Percentiles rank a stretch among this genome's conserved stretches.
These are phyloP conservation scores for Chelmon rostratus DNA, from an alignment of 2,797 vertebrate species.

Conservation along the genomic window DNA sequence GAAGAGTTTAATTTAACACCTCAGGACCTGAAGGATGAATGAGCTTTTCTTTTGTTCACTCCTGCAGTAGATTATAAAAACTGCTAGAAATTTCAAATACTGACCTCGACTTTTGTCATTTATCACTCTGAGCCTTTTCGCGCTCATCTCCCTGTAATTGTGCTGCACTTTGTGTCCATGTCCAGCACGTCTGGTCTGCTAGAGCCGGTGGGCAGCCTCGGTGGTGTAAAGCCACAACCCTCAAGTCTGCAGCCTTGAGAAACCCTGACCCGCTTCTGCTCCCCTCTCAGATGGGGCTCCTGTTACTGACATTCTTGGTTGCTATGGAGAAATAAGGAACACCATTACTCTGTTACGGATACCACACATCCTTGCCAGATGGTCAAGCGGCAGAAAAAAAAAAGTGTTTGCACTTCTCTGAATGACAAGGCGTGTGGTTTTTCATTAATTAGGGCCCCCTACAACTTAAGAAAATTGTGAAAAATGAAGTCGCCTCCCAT, in stretches of 20 bases:
- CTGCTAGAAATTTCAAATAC: slow-evolving; percentile 21
- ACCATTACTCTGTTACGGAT: slow-evolving; percentile 33
- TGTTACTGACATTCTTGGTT: slow-evolving; percentile 61
- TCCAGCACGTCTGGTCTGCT: slow-evolving; percentile 25
- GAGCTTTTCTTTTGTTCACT: slow-evolving; percentile 22
- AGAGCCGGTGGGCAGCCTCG: slow-evolving; percentile 33
- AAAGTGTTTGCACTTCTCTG: slow-evolving; percentile 35
- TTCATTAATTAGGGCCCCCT: slow-evolving; percentile 48
- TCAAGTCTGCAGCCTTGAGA: slow-evolving; percentile 35
- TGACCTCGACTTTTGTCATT: neutral
- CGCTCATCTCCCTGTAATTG: neutral
- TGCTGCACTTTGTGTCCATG: slow-evolving; percentile 1
- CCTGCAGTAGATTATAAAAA: slow-evolving; percentile 38
- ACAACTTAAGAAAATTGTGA: slow-evolving; percentile 29
- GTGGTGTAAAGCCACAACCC: slow-evolving; percentile 38
- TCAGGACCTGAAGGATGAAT: neutral
- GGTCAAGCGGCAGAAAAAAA: slow-evolving; percentile 46
- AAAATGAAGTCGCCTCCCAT: slow-evolving; percentile 1
- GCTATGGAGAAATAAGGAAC: slow-evolving; percentile 62
- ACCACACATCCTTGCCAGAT: slow-evolving; percentile 63
- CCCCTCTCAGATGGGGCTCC: slow-evolving; percentile 57
- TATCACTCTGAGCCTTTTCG: slow-evolving; percentile 5
- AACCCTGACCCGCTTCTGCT: slow-evolving; percentile 64
- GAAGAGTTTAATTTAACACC: slow-evolving; percentile 30
- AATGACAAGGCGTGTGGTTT: slow-evolving; percentile 34